These are phyloP conservation scores for Macropus fuliginosus DNA, from an alignment of 2,797 vertebrate genomes.

Conservation along the genomic window DNA sequence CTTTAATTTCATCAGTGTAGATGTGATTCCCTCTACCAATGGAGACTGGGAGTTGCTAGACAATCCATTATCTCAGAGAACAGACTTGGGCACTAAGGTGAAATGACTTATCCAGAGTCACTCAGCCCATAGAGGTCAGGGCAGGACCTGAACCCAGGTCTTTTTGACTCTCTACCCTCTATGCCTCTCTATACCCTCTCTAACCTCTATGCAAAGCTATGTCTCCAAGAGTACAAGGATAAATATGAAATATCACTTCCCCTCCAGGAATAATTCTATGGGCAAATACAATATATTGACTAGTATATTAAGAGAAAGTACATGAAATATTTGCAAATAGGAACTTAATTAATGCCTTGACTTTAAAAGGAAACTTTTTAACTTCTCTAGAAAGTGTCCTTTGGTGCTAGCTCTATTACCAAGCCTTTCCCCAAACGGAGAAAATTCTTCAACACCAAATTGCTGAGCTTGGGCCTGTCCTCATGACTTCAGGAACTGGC, in stretches of 20 bases:
- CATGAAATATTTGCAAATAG: background rate
- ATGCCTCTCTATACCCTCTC: background rate
- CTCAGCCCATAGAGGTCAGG: background rate
- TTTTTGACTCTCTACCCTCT: background rate
- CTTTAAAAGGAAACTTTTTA: background rate
- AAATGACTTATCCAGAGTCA: background rate
- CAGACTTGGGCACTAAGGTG: background rate
- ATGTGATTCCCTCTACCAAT: background rate
- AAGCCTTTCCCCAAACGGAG: background rate
- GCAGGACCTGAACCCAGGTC: background rate
- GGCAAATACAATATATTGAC: background rate
- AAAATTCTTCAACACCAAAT: background rate
- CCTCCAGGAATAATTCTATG: background rate
- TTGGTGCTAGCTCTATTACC: background rate
- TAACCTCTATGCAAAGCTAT: background rate
- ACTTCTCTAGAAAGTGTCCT: background rate
- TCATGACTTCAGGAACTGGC: background rate
- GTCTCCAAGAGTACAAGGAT: background rate
- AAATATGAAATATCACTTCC: background rate
- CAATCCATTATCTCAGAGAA: background rate
- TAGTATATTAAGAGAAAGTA: background rate
- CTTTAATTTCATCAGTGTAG: background rate
- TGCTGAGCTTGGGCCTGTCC: background rate
- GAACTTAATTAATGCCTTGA: background rate
- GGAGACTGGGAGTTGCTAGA: background rate